These are phyloP conservation scores for Corythornis cristatus DNA, from an alignment of 2,113 vertebrate species.

Conservation along the genomic window DNA sequence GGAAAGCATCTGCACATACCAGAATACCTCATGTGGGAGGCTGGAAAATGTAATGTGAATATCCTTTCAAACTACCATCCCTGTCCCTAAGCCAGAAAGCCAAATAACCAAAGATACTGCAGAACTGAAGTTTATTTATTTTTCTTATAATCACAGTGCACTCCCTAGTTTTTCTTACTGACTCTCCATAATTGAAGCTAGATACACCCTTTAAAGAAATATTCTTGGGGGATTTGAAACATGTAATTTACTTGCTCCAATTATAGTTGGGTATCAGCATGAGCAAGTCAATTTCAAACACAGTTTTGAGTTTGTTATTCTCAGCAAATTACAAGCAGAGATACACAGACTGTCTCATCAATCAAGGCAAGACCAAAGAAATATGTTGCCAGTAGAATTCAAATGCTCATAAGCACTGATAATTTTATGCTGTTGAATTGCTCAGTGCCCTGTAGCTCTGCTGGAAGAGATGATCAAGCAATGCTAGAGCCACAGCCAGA, in stretches of 20 bases:
- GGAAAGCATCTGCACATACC: not conserved
- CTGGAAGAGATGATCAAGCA: not conserved
- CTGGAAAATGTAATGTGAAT: not conserved
- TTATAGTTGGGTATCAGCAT: not conserved
- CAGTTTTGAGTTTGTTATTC: not conserved
- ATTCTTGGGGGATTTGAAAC: not conserved
- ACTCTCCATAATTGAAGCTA: not conserved
- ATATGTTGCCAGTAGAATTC: not conserved
- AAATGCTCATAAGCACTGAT: not conserved
- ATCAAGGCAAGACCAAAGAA: not conserved
- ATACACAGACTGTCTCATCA: not conserved
- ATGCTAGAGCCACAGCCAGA: not conserved
- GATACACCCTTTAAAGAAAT: not conserved
- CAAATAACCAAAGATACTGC: not conserved
- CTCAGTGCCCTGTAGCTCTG: not conserved
- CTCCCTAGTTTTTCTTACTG: not conserved
- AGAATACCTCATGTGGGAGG: not conserved
- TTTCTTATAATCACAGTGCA: not conserved
- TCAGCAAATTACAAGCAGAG: not conserved
- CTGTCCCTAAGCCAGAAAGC: not conserved
- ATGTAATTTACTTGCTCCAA: not conserved
- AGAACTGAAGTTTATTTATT: not conserved
- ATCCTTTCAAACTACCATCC: not conserved
- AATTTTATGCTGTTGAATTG: not conserved
- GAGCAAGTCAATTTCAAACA: not conserved